Evolutionary conservation across 2,888 invertebrate genomes (phyloP).

Genomic region (Siphlonurus alternatus): DNA sequence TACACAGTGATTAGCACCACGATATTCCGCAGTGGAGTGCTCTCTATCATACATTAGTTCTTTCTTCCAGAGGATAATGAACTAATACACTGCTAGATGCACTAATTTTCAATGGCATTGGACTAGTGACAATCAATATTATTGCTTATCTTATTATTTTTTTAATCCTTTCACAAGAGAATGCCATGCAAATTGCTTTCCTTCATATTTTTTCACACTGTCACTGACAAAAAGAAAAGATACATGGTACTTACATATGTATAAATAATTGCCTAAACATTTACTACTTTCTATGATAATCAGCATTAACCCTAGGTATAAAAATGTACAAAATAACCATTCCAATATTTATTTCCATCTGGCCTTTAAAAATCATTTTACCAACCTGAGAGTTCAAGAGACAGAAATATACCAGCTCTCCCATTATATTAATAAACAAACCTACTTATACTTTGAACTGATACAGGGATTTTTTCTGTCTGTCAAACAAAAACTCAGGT

Average conservation of each 20-base stretch:
- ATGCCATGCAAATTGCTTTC: background rate
- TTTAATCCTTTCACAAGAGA: background rate
- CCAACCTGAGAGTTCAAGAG: slow-evolving; percentile 2
- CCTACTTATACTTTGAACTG: background rate
- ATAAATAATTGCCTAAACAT: background rate
- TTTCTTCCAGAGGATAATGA: background rate
- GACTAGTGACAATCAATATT: background rate
- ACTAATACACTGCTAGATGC: background rate
- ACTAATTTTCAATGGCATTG: background rate
- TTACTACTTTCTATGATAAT: background rate
- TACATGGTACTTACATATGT: background rate
- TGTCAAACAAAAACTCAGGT: slow-evolving; percentile 2
- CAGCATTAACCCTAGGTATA: background rate
- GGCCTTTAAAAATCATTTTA: background rate
- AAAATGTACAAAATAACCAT: background rate
- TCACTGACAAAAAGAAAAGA: background rate
- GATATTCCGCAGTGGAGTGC: background rate
- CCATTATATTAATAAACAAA: background rate
- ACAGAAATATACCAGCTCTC: background rate
- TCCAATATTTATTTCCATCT: background rate
- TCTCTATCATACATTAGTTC: background rate
- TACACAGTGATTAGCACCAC: background rate
- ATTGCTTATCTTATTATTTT: background rate
- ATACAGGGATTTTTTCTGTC: background rate
- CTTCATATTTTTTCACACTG: background rate